These are phyloP conservation scores for Idaea aversata DNA, from an alignment of 2,888 invertebrate genomes.

Conservation along the genomic window DNA sequence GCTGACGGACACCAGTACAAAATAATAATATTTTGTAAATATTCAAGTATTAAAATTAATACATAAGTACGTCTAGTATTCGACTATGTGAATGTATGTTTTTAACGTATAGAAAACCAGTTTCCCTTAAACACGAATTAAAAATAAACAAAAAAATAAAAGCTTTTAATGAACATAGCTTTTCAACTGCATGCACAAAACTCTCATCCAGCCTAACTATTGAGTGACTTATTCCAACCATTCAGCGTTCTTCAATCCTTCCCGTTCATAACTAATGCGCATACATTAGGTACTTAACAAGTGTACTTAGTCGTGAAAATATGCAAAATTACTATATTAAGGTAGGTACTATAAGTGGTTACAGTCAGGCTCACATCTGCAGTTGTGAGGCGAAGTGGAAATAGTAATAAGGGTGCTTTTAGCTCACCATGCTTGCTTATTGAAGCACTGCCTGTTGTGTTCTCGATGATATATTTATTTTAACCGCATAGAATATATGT, in stretches of 20 bases:
- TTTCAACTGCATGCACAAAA: conserved; percentile 21
- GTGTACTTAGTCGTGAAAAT: conserved; percentile 55
- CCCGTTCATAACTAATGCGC: conserved; percentile 56
- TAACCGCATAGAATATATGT: background rate
- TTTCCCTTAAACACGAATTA: too few species aligned
- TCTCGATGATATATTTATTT: background rate
- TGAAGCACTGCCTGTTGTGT: background rate
- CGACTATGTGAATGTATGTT: too few species aligned
- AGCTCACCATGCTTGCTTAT: conserved; percentile 6
- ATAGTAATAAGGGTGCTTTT: conserved; percentile 48
- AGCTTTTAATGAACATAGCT: background rate
- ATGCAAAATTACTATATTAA: conserved; percentile 59
- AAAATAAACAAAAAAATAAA: too few species aligned
- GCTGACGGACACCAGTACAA: too few species aligned
- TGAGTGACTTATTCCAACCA: conserved; percentile 26
- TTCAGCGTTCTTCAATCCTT: conserved; percentile 48
- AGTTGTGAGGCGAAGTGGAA: conserved; percentile 60
- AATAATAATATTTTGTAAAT: too few species aligned
- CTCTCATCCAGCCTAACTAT: conserved; percentile 24
- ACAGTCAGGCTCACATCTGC: background rate
- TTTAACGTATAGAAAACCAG: too few species aligned
- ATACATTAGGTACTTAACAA: conserved; percentile 59
- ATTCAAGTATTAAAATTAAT: too few species aligned
- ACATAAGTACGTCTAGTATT: too few species aligned
- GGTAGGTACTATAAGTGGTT: conserved; percentile 43